These are phyloP conservation scores for Leucophenga montana DNA, from an alignment of 2,888 invertebrate genomes.

Conservation along the genomic window DNA sequence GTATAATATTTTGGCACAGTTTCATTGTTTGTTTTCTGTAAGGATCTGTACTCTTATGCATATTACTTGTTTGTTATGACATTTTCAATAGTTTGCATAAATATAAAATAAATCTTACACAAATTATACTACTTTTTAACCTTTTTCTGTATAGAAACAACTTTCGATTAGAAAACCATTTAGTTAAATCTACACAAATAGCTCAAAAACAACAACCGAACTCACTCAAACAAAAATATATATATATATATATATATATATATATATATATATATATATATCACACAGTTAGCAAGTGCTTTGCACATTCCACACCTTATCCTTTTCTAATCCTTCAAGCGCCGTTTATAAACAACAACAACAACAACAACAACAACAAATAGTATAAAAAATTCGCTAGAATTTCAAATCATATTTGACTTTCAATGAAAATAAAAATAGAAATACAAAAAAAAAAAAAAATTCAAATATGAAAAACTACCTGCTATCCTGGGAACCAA, in stretches of 20 bases:
- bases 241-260: too few relatives aligned
- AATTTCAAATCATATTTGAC: conserved; percentile 23
- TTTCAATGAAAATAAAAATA: conserved; percentile 5
- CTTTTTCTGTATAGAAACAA: too few relatives aligned
- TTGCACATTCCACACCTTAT: neutral
- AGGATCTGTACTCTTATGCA: neutral
- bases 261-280: too few relatives aligned
- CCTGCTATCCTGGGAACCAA: conserved; percentile 19
- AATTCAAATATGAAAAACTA: neutral
- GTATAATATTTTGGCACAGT: neutral
- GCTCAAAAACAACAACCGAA: too few relatives aligned
- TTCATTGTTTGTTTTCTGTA: conserved; percentile 4
- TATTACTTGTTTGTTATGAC: conserved; percentile 18
- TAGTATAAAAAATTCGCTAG: neutral
- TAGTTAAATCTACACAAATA: too few relatives aligned
- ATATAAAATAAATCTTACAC: neutral
- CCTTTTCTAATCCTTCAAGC: conserved; percentile 23
- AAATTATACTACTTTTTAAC: conserved; percentile 2
- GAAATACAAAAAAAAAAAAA: too few relatives aligned
- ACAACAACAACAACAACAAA: too few relatives aligned
- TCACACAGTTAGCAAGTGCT: neutral
- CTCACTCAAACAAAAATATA: too few relatives aligned
- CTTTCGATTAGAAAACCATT: too few relatives aligned
- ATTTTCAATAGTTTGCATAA: conserved; percentile 14
- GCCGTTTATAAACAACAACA: too few relatives aligned